Evolutionary conservation across 2,888 invertebrate species (phyloP), one percentile per base, ranked within the genome.

Genomic region (Yponomeuta sedellus): DNA sequence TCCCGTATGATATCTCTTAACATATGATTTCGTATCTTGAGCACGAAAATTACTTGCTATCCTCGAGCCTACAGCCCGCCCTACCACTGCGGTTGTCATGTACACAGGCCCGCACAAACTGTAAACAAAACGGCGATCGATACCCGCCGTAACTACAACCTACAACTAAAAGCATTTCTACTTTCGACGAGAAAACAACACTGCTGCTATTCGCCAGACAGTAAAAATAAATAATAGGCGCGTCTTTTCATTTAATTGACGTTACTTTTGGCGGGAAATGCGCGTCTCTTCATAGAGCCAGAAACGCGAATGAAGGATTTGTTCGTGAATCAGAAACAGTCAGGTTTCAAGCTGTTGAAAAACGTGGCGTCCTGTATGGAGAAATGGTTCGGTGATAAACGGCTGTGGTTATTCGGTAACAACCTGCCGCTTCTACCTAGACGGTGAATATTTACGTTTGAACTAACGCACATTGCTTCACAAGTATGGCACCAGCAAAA

Each of bases 321-420:
- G 79, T 74, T 12, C 20, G 64, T 70, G 72, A 57, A 57, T 34
- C 74, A 72, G 73, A 74, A 78, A 70, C 73, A 76, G 80, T 82
- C 79, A 70, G 75, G 72, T 70, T 78, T 80, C 81, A 89, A 83
- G 76, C 82, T 88, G 87, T 86, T 83, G 79, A 83, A 80, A 80
- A 92, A 88, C 82, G 83, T 92, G 86, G 86, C 91, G 76, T 86
- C 90, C 91, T 92, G 93, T 91, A 97, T 97, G 97, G 97, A 97
- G 95, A 96, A 95, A 96, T 97, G 97, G 96, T 95, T 97, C 89
- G 95, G 95, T 92, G 96, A 96, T 92, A 96, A 96, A 89, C 96
- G 96, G 92, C 92, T 97, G 86, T 97, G 97, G 97, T 94, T 97
- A 91, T 95, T 97, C 88, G 97, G 97, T 85, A 96, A 95, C 93